These are phyloP conservation scores for Mugil cephalus DNA, from an alignment of 2,113 vertebrate species.

Conservation along the genomic window DNA sequence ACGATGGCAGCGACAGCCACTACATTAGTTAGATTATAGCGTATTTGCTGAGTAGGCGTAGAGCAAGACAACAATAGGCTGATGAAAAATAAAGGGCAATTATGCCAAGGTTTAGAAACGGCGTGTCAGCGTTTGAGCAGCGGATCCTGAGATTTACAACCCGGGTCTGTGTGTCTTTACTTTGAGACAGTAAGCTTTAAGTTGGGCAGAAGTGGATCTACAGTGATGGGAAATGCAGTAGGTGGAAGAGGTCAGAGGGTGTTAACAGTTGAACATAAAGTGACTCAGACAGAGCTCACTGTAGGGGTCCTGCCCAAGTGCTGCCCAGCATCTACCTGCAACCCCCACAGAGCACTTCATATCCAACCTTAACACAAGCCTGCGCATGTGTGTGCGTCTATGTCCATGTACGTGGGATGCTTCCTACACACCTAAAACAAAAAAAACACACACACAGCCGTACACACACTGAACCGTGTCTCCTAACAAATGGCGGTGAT, in stretches of 20 bases:
- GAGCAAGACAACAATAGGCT: conserved; percentile 17
- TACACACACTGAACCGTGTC: conserved; percentile 55
- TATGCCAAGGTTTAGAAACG: conserved; percentile 34
- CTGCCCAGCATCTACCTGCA: conserved; percentile 79
- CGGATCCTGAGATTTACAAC: conserved; percentile 17
- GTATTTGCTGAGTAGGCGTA: conserved; percentile 31
- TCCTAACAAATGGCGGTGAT: conserved; percentile 74
- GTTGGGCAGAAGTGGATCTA: conserved; percentile 27
- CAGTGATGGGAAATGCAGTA: conserved; percentile 45
- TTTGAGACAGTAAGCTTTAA: conserved; percentile 22
- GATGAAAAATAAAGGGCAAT: conserved; percentile 58
- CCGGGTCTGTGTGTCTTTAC: neutral
- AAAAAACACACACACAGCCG: neutral
- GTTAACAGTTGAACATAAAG: conserved; percentile 73
- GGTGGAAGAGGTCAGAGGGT: conserved; percentile 61
- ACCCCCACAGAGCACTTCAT: conserved; percentile 74
- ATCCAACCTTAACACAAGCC: conserved; percentile 57
- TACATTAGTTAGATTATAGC: conserved; percentile 39
- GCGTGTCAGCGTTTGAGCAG: conserved; percentile 37
- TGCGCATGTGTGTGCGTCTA: conserved; percentile 17
- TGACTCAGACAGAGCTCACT: conserved; percentile 80
- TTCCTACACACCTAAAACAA: conserved; percentile 64
- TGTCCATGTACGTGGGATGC: conserved; percentile 54
- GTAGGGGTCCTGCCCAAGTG: conserved; percentile 76
- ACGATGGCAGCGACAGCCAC: conserved; percentile 29